Evolutionary conservation across 2,797 vertebrate species (phyloP), one percentile per base, ranked within the genome.

Genomic region (Sorex maritimensis): DNA sequence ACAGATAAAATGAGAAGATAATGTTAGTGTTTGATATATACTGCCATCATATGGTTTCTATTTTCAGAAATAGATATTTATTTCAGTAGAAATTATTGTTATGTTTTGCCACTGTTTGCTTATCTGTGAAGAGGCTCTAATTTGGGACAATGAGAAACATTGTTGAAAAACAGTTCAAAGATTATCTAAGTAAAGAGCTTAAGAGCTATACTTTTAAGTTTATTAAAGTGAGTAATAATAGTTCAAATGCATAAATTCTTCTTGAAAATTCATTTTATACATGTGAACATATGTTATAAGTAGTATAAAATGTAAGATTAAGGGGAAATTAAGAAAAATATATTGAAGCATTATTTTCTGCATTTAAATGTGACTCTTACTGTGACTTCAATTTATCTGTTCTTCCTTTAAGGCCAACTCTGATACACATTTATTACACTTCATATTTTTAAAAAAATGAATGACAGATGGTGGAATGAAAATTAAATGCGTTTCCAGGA

Each of bases 371-470:
- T 19, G 11, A 82, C 68, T 38, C 3, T 6, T 86, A 28, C 6
- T 44, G 2, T 61, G 2, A 74, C 10, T 65, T 68, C 26, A 55
- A 12, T 67, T 82, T 7, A 71, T 17, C 46, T 81, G 2, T 30
- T 15, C 5, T 61, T 21, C 17, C 30, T 85, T 65, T 8, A 23
- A 61, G 23, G 2, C 67, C 19, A 81, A 3, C 19, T 61, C 17
- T 61, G 52, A 14, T 55, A 61, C 58, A 61, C 12, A 82, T 65
- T 87, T 34, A 8, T 67, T 58, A 41, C 1, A 34, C 1, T 85
- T 91, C 9, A 46, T 6, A 14, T 84, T 80, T 65, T 10, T 63
- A 72, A 72, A 67, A 84, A 28, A 84, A 71, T 46, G n/a, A 81
- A 67, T 24, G 63, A 28, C 2, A 88, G 38, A 67, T 58, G 28